A percentile compares a stretch with the other conserved stretches of the same genome.
Evolutionary conservation across 2,797 vertebrate species (phyloP).

Genomic region (Pipistrellus pygmaeus): DNA sequence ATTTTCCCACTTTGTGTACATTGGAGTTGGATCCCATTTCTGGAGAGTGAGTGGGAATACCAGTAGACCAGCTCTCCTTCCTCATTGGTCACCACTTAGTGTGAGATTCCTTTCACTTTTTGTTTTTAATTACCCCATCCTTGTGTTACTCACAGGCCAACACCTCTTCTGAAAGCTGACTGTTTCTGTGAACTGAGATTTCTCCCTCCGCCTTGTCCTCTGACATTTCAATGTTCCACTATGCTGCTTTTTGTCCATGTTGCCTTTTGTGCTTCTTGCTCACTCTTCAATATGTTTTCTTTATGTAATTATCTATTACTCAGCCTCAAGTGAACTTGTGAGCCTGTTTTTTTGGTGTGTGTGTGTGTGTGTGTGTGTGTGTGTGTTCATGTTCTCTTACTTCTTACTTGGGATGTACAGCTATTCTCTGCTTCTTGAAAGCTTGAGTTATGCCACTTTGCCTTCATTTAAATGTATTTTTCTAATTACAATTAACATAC

Average conservation of each 20-base stretch:
- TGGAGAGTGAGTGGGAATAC: too few species aligned
- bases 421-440: not conserved
- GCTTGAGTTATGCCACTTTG: not conserved
- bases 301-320: constrained; percentile 30
- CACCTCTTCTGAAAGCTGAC: not conserved
- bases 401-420: not conserved
- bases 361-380: not conserved
- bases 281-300: constrained; percentile 12
- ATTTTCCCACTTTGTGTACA: not conserved
- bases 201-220: not conserved
- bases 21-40: not conserved
- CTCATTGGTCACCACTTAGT: not conserved
- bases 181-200: not conserved
- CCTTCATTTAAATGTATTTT: not conserved
- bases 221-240: not conserved
- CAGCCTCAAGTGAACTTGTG: constrained; percentile 18
- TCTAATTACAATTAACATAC: not conserved
- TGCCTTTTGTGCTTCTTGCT: constrained; percentile 12
- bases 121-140: not conserved
- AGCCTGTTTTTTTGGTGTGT: not conserved
- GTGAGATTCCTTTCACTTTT: not conserved
- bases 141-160: not conserved
- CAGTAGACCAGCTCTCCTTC: not conserved
- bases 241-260: not conserved
- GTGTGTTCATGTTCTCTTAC: not conserved